These are phyloP conservation scores for Protonemura montana DNA, from an alignment of 2,888 invertebrate species.

Conservation along the genomic window DNA sequence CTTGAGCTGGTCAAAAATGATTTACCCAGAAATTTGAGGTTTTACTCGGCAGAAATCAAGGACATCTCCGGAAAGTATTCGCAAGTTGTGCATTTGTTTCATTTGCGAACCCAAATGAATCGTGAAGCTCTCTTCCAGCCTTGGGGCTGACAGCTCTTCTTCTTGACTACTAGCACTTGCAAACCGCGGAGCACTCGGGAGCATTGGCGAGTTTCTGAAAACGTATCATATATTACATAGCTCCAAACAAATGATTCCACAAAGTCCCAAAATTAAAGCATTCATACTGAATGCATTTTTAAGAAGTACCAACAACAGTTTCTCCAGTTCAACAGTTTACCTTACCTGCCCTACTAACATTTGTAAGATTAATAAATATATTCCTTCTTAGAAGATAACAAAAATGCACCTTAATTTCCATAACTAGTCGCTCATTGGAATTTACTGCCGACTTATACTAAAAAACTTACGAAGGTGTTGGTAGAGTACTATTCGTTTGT, in stretches of 20 bases:
- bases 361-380: no score
- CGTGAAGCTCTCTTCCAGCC: constrained; percentile 93
- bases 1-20: constrained; percentile 1
- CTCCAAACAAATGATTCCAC: no score
- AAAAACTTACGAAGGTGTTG: constrained; percentile 62
- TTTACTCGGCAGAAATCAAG: constrained; percentile 73
- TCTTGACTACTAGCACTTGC: constrained; percentile 54
- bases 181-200: constrained; percentile 55
- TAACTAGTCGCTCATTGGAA: no score
- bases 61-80: constrained; percentile 86
- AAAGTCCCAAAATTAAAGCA: no score
- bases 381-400: no score
- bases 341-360: no score
- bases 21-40: constrained; percentile 44
- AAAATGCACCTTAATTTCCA: no score
- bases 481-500: constrained; percentile 65
- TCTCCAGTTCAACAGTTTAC: no score
- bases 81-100: constrained; percentile 97
- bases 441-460: no score
- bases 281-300: no score
- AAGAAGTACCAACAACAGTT: no score
- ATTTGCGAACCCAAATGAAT: constrained; percentile 97
- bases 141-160: constrained; percentile 56
- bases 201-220: constrained; percentile 61
- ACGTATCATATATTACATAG: no score